Percentiles rank a stretch among this genome's conserved stretches.
phyloP scores from a whole-genome alignment of 2,797 vertebrate genomes.

The Gambusia yucatana region DNA sequence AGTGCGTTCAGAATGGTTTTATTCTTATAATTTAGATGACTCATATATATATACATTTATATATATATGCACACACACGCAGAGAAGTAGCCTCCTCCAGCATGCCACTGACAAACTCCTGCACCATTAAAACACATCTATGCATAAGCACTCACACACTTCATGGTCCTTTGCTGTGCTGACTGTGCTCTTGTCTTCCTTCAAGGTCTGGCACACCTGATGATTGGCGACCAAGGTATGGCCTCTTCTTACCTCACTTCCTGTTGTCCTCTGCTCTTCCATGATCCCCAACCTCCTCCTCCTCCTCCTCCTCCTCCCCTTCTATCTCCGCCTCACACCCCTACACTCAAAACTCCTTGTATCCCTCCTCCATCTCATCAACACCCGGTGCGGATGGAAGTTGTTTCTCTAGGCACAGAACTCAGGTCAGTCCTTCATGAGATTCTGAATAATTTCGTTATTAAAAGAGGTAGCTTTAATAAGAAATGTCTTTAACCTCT shows the following conservation, averaged over 20 bases:
- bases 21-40: conserved; percentile 39
- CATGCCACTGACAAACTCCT: conserved; percentile 48
- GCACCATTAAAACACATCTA: conserved; percentile 35
- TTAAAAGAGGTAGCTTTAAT: conserved; percentile 38
- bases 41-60: conserved; percentile 20
- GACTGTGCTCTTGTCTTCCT: conserved; percentile 99
- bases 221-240: conserved; percentile 99
- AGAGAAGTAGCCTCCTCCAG: conserved; percentile 34
- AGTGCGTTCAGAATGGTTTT: conserved; percentile 47
- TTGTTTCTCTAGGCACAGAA: conserved; percentile 80
- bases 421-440: conserved; percentile 77
- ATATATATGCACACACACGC: conserved; percentile 14
- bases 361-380: conserved; percentile 80
- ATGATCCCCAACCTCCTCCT: conserved; percentile 71
- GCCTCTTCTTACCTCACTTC: conserved; percentile 82
- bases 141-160: conserved; percentile 61
- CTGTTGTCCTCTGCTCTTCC: conserved; percentile 91
- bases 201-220: conserved; percentile 99
- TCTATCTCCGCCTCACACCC: conserved; percentile 35
- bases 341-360: conserved; percentile 73
- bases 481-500: conserved; percentile 27
- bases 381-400: conserved; percentile 79
- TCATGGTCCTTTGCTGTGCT: conserved; percentile 95
- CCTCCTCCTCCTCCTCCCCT: conserved; percentile 22
- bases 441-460: conserved; percentile 33